A percentile compares a stretch with the other conserved stretches of the same genome.
phyloP scores from a whole-genome alignment of 2,113 vertebrate genomes.

The Apaloderma vittatum region DNA sequence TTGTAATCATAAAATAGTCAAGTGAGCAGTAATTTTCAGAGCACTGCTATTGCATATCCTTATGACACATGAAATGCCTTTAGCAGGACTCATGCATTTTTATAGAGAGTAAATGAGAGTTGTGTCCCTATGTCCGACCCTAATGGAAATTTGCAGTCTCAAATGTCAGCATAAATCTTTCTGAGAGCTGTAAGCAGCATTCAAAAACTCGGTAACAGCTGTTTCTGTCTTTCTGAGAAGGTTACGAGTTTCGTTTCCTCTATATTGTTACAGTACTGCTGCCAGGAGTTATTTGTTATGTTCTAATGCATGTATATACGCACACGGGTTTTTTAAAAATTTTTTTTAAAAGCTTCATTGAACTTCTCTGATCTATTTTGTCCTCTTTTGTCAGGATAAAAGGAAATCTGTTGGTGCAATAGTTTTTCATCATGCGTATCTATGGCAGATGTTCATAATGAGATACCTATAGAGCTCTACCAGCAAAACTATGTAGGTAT shows the following conservation, averaged over 20 bases:
- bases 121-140: not conserved
- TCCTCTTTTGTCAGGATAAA: not conserved
- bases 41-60: not conserved
- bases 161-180: conserved; percentile 39
- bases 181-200: not conserved
- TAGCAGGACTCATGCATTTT: conserved; percentile 44
- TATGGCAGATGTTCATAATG: not conserved
- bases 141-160: conserved; percentile 34
- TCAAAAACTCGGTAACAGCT: not conserved
- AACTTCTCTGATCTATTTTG: not conserved
- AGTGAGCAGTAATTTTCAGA: conserved; percentile 47
- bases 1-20: conserved; percentile 58
- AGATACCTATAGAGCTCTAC: not conserved
- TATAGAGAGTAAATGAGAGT: conserved; percentile 44
- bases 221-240: not conserved
- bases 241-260: not conserved
- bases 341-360: not conserved
- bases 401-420: not conserved
- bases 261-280: not conserved
- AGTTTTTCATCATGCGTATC: not conserved
- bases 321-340: not conserved
- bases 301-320: not conserved
- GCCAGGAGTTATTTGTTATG: not conserved
- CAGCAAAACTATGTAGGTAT: not conserved
- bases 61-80: conserved; percentile 30